Evolutionary conservation across 1,140 invertebrate species (phyloP).

Genomic region (Drosophila leontia): DNA sequence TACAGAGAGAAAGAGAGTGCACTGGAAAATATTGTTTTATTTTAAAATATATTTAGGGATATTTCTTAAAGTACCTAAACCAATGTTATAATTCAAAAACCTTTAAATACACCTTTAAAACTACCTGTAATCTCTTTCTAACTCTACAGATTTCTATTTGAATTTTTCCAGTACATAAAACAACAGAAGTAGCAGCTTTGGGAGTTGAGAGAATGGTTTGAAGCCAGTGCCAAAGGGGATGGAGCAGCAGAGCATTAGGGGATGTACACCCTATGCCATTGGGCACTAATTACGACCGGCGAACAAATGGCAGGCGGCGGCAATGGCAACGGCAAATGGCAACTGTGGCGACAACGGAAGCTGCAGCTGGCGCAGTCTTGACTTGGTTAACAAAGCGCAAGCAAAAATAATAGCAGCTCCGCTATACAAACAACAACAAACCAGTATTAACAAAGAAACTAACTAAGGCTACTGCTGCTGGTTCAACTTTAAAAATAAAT

Average conservation of each 20-base stretch:
- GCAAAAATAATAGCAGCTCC: constrained; percentile 54
- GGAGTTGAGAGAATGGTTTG: constrained; percentile 2
- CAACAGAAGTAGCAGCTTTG: constrained; percentile 32
- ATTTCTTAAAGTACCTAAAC: rapidly evolving
- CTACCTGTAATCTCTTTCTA: neutral
- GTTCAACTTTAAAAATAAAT: constrained; percentile 45
- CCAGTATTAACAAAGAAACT: constrained; percentile 27
- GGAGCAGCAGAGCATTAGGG: constrained; percentile 33
- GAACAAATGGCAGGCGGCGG: constrained; percentile 67
- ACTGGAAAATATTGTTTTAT: neutral
- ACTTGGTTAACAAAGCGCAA: constrained; percentile 73
- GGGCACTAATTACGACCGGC: constrained; percentile 77
- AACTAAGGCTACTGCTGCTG: constrained; percentile 14
- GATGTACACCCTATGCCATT: constrained; percentile 75
- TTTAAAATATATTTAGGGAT: neutral
- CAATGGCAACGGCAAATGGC: constrained; percentile 55
- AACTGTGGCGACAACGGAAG: constrained; percentile 71
- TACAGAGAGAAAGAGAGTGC: constrained; percentile 54
- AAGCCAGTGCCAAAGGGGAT: constrained; percentile 8
- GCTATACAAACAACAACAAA: constrained; percentile 17
- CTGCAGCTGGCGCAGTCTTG: constrained; percentile 72
- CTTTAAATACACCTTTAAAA: no score
- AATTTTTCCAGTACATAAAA: constrained; percentile 27
- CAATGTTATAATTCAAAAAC: neutral
- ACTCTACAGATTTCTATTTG: neutral